These are phyloP conservation scores for Fragum fragum DNA, from an alignment of 2,888 invertebrate species.

Conservation along the genomic window DNA sequence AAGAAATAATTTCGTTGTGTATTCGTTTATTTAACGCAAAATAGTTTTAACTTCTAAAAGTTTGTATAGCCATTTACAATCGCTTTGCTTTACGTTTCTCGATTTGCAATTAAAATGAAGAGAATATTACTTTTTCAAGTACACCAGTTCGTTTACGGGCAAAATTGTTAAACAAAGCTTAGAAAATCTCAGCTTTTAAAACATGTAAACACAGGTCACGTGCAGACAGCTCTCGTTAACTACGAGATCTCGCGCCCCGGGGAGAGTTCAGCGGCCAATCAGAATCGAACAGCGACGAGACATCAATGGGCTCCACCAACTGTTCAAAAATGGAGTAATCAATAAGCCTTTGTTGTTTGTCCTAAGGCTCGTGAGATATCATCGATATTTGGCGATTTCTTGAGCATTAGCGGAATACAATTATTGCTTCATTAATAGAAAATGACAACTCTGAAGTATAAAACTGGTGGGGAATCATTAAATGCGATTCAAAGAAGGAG, in stretches of 20 bases:
- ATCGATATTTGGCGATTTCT: conserved; percentile 63
- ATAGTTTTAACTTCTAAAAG: too few species aligned
- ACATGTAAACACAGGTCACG: conserved; percentile 47
- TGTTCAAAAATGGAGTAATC: conserved; percentile 59
- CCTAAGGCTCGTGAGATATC: conserved; percentile 50
- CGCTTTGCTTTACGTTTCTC: too few species aligned
- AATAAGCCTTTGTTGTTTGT: conserved; percentile 63
- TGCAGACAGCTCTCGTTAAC: conserved; percentile 41
- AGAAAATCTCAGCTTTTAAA: conserved; percentile 17
- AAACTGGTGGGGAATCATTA: conserved; percentile 32
- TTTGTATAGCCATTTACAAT: too few species aligned
- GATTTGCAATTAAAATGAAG: too few species aligned
- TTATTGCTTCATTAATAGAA: conserved; percentile 65
- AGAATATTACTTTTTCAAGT: neutral
- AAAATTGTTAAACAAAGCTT: conserved; percentile 20
- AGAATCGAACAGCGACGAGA: conserved; percentile 30
- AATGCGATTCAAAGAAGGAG: conserved; percentile 23
- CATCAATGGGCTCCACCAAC: conserved; percentile 56
- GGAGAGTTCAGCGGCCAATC: conserved; percentile 50
- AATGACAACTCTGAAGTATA: conserved; percentile 45
- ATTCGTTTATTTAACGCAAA: too few species aligned
- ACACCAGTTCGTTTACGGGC: neutral
- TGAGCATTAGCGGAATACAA: conserved; percentile 57
- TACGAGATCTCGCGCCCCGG: conserved; percentile 49
- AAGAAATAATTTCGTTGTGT: too few species aligned